Percentiles rank a stretch among this genome's conserved stretches.
Evolutionary conservation across 2,797 vertebrate species (phyloP).

Genomic region (Peromyscus aztecus): DNA sequence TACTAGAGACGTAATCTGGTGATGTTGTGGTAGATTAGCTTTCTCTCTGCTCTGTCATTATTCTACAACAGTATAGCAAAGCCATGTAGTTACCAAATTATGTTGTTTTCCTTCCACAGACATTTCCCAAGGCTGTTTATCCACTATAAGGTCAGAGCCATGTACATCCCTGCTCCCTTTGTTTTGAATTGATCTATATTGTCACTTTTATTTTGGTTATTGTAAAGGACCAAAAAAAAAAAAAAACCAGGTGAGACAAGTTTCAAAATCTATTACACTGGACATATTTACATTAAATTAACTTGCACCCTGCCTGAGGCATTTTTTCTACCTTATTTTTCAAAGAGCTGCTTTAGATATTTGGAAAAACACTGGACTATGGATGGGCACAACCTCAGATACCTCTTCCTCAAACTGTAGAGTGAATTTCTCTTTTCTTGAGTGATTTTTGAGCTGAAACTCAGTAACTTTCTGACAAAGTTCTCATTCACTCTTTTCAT

Average conservation of each 20-base stretch:
- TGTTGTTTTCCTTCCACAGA: conserved; percentile 24
- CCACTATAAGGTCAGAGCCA: not conserved
- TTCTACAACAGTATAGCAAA: not conserved
- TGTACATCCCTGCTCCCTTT: not conserved
- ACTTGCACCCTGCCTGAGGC: not conserved
- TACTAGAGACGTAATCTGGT: not conserved
- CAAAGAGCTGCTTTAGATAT: not conserved
- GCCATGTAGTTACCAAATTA: not conserved
- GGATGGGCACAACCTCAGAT: not conserved
- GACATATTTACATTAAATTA: conserved; percentile 30
- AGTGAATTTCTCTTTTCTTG: conserved; percentile 1
- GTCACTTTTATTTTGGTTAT: not conserved
- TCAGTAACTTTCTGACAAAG: conserved; percentile 30
- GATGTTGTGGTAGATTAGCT: not conserved
- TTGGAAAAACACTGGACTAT: conserved; percentile 18
- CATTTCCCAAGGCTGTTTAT: not conserved
- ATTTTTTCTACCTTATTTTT: not conserved
- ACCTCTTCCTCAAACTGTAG: not conserved
- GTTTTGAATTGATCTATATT: conserved; percentile 28
- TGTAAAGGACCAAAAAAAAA: not conserved
- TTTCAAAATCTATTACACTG: conserved; percentile 35
- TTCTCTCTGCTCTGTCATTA: not conserved
- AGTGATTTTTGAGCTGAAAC: not conserved
- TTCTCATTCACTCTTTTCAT: not conserved
- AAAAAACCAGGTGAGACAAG: not conserved